A percentile compares a stretch with the other conserved stretches of the same genome.
These are phyloP conservation scores for Diadema setosum DNA, from an alignment of 35 echinoderm and acorn worm genomes.

Conservation along the genomic window DNA sequence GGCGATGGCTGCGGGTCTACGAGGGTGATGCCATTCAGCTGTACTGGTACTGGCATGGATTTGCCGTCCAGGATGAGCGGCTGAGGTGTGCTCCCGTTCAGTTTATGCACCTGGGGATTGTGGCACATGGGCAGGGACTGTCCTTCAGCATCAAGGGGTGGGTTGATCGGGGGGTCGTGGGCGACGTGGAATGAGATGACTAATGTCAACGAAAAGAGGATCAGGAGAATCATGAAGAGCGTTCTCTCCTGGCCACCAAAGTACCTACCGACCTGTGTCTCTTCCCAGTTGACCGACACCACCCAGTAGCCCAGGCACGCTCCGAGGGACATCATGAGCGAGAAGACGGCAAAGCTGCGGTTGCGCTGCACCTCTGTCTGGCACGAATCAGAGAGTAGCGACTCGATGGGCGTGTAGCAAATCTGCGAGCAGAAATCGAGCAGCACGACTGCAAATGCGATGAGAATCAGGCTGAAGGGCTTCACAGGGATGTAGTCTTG, in stretches of 20 bases:
- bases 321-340: conserved; percentile 81
- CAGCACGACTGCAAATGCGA: conserved; percentile 66
- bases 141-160: not conserved
- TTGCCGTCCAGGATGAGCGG: not conserved
- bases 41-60: not conserved
- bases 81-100: not conserved
- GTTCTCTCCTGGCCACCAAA: conserved; percentile 65
- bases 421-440: conserved; percentile 90
- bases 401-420: conserved; percentile 79
- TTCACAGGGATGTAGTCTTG: conserved; percentile 8
- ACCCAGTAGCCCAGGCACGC: conserved; percentile 81
- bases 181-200: conserved; percentile 47
- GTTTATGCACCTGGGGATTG: not conserved
- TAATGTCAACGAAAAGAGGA: conserved; percentile 27
- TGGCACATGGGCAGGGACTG: not conserved
- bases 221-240: conserved; percentile 64
- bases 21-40: too few relatives aligned
- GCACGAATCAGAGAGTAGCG: conserved; percentile 83
- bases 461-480: not conserved
- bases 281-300: conserved; percentile 69
- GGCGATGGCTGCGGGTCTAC: not conserved
- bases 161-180: conserved; percentile 54
- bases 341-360: conserved; percentile 69
- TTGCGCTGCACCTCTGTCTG: conserved; percentile 68
- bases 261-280: conserved; percentile 1